Evolutionary conservation across 2,888 invertebrate species (phyloP), one percentile per base, ranked within the genome.

Genomic region (Cheiracanthium punctorium): DNA sequence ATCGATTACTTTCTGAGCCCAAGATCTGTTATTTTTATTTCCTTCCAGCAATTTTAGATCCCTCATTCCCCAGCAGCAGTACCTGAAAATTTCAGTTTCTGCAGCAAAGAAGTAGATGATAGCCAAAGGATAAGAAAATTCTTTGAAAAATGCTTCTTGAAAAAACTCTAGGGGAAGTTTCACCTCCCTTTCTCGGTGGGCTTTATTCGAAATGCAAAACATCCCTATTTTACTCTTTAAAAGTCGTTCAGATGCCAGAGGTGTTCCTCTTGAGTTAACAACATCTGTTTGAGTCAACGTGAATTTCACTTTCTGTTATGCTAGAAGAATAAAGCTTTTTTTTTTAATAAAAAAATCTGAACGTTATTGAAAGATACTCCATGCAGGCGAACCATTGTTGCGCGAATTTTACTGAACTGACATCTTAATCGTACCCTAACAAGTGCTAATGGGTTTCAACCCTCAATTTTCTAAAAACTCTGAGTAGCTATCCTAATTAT

Each of bases 241-340:
- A 70, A 70, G 37, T 70, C 32, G 70, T 70, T 70, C 37, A 24
- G 20, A 12, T 12, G 70, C 70, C 32, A 10, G 32, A 12, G 37
- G 70, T 41, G 10, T 2, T 20, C 10, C 70, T 37, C 24, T 33
- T 8, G 70, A 41, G 32, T 24, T 70, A n/a, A 37, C 70, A 70
- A 70, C 70, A 70, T 37, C 37, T 70, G 70, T 70, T 70, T 33
- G 24, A 37, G 70, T 70, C 70, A 70, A 70, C 37, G 37, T 70
- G 37, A 70, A 70, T 70, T 70, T 41, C 70, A 70, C 37, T 70
- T 70, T 70, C 70, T 37, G n/a, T n/a, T n/a, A n/a, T n/a, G n/a
- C n/a, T n/a, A n/a, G n/a, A n/a, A n/a, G n/a, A n/a, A n/a, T n/a
- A n/a, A n/a, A n/a, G n/a, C n/a, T n/a, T n/a, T n/a, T n/a, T n/a